phyloP scores from a whole-genome alignment of 2,113 vertebrate species.

The Chaetodon trifascialis region DNA sequence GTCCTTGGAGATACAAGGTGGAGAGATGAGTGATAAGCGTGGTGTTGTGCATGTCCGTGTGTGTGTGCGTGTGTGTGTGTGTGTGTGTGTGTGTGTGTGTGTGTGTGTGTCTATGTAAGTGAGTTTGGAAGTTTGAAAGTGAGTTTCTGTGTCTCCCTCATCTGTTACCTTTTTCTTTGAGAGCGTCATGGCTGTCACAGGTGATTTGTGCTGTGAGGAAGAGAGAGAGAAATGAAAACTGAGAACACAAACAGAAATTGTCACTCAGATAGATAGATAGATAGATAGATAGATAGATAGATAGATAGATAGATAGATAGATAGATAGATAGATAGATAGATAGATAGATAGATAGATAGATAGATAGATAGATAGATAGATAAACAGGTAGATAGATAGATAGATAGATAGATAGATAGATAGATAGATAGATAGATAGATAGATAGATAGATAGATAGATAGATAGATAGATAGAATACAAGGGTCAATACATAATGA shows the following conservation, averaged over 20 bases:
- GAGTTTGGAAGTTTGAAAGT: slow-evolving; percentile 58
- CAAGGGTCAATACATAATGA: not conserved
- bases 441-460: not conserved
- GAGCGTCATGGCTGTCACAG: slow-evolving; percentile 85
- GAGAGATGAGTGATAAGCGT: slow-evolving; percentile 63
- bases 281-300: not conserved
- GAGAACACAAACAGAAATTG: slow-evolving; percentile 30
- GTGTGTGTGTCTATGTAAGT: slow-evolving; percentile 9
- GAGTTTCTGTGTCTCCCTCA: slow-evolving; percentile 33
- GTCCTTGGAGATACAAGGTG: slow-evolving; percentile 75
- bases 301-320: not conserved
- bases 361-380: slow-evolving; percentile 3
- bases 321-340: slow-evolving; percentile 2
- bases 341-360: not conserved
- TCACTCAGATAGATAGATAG: not conserved
- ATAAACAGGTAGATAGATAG: slow-evolving; percentile 1
- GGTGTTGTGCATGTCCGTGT: slow-evolving; percentile 37
- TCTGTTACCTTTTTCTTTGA: slow-evolving; percentile 87
- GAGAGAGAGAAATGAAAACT: slow-evolving; percentile 44
- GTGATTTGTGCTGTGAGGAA: slow-evolving; percentile 83
- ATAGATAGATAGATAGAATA: slow-evolving; percentile 3
- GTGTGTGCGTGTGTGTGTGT: slow-evolving; percentile 28
- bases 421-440: not conserved
- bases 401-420: not conserved
- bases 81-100: slow-evolving; percentile 31